These are phyloP conservation scores for Melangyna quadrimaculata DNA, from an alignment of 2,888 invertebrate species.

Conservation along the genomic window DNA sequence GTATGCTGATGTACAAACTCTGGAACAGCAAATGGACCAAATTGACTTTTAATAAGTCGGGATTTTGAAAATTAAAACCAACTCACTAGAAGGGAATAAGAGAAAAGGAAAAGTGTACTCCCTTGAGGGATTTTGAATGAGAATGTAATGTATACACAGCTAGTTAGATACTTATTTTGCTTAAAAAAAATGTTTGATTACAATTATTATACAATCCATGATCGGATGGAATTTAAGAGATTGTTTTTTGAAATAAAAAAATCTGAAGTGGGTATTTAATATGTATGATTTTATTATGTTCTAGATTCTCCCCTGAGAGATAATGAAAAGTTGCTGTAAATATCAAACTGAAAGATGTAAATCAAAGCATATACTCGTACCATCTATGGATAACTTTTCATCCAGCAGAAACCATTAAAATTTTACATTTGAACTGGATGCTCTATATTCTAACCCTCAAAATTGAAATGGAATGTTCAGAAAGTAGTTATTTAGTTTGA, in stretches of 20 bases:
- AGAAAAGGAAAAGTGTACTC: background rate
- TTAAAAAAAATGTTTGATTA: background rate
- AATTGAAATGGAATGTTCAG: background rate
- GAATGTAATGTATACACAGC: background rate
- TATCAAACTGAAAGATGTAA: background rate
- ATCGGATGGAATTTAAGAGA: background rate
- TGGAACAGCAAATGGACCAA: constrained; percentile 80
- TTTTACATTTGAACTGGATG: background rate
- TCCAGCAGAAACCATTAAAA: background rate
- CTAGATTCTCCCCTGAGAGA: too few relatives aligned
- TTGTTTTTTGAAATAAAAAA: background rate
- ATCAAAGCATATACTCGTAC: background rate
- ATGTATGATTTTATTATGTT: background rate
- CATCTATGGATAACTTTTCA: background rate
- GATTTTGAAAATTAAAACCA: constrained; percentile 28
- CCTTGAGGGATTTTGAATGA: background rate
- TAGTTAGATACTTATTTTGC: background rate
- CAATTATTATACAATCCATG: background rate
- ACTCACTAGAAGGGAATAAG: background rate
- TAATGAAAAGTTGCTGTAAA: background rate
- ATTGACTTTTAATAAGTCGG: constrained; percentile 76
- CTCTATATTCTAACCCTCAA: background rate
- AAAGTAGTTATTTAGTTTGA: constrained; percentile 1
- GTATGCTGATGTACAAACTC: constrained; percentile 77
- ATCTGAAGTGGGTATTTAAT: background rate